These are phyloP conservation scores for Apostichopus californicus DNA, from an alignment of 35 echinoderm and acorn worm species.

Conservation along the genomic window DNA sequence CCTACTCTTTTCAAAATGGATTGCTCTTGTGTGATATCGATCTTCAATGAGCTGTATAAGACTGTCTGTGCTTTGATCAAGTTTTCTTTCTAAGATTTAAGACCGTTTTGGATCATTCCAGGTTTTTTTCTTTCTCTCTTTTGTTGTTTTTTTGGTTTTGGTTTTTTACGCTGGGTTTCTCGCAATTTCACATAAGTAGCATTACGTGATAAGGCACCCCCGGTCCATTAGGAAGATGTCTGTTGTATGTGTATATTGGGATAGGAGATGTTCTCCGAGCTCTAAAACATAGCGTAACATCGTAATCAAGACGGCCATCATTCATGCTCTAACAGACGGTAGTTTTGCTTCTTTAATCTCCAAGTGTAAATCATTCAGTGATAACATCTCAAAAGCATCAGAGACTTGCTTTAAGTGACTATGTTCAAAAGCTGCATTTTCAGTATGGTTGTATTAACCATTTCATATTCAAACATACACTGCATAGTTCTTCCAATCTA, in stretches of 20 bases:
- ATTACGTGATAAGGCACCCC: slow-evolving; percentile 11
- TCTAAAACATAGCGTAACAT: background rate
- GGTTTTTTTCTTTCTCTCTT: background rate
- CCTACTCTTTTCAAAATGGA: slow-evolving; percentile 44
- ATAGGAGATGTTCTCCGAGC: too few species aligned
- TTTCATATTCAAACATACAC: too few species aligned
- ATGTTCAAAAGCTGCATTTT: too few species aligned
- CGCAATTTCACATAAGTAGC: slow-evolving; percentile 26
- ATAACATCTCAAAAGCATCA: background rate
- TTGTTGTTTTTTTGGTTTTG: background rate
- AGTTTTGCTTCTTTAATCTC: background rate
- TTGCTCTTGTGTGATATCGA: slow-evolving; percentile 33
- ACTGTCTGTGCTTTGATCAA: background rate
- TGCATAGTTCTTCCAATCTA: too few species aligned
- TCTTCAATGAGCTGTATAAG: slow-evolving; percentile 3
- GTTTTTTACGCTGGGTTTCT: background rate
- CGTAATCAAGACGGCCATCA: slow-evolving; percentile 21
- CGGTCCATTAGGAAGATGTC: background rate
- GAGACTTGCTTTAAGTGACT: background rate
- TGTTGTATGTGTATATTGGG: background rate
- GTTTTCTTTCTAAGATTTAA: slow-evolving; percentile 10
- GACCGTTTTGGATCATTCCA: background rate
- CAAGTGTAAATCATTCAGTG: slow-evolving; percentile 7
- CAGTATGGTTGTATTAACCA: too few species aligned
- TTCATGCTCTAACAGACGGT: background rate